Conservation (phyloP, 2,113 vertebrate species). For the Pseudorectes ferrugineus region DNA sequence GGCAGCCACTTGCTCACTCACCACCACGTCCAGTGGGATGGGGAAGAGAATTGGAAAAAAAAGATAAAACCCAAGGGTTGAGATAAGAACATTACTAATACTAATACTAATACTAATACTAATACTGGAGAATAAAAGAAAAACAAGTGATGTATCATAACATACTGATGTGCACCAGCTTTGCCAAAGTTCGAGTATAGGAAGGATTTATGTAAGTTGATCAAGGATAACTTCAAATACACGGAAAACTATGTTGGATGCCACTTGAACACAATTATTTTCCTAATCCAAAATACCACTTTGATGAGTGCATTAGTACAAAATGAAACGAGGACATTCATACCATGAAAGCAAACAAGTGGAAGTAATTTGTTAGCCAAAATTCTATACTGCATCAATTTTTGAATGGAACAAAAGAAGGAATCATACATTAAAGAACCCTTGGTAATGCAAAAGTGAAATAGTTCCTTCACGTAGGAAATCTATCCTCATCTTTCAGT, state of each 20-base stretch:
- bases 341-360: not conserved
- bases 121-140: not conserved
- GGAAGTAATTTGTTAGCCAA: not conserved
- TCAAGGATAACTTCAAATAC: not conserved
- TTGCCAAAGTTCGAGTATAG: not conserved
- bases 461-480: not conserved
- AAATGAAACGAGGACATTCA: not conserved
- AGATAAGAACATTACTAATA: not conserved
- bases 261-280: not conserved
- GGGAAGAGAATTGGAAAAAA: not conserved
- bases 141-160: not conserved
- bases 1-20: not conserved
- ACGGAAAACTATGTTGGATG: not conserved
- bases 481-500: not conserved
- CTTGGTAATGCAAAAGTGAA: not conserved
- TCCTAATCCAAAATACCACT: not conserved
- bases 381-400: not conserved
- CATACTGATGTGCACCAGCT: not conserved
- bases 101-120: not conserved
- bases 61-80: not conserved
- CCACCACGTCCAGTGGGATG: rapidly evolving
- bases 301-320: not conserved
- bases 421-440: not conserved
- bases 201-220: not conserved
- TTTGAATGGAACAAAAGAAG: not conserved